A percentile compares a stretch with the other conserved stretches of the same genome.
These are phyloP conservation scores for Protonibea diacanthus DNA, from an alignment of 2,797 vertebrate species.

Conservation along the genomic window DNA sequence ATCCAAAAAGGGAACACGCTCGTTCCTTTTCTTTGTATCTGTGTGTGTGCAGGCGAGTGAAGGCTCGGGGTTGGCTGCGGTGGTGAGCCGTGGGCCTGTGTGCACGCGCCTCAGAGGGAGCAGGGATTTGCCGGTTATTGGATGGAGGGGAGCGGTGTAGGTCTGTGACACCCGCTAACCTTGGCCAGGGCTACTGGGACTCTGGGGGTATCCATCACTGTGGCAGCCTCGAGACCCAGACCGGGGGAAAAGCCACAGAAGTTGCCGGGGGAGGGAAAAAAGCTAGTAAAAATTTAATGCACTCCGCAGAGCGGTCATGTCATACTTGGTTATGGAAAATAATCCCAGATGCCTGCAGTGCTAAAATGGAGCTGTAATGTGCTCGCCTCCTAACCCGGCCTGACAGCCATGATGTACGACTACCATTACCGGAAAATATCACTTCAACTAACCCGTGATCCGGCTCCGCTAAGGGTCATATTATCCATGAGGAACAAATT, in stretches of 20 bases:
- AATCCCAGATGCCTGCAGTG: slow-evolving; percentile 99
- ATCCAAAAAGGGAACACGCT: slow-evolving; percentile 14
- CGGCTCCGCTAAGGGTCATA: slow-evolving; percentile 99
- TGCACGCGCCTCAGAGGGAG: slow-evolving; percentile 66
- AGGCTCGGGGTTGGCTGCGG: slow-evolving; percentile 14
- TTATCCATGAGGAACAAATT: slow-evolving; percentile 99
- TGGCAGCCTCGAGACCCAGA: slow-evolving; percentile 87
- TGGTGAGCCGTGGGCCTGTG: slow-evolving; percentile 23
- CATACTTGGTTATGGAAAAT: slow-evolving; percentile 99
- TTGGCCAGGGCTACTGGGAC: slow-evolving; percentile 89
- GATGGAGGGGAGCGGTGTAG: slow-evolving; percentile 81
- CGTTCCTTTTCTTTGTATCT: slow-evolving; percentile 16
- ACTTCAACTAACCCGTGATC: slow-evolving; percentile 99
- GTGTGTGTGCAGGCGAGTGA: slow-evolving; percentile 17
- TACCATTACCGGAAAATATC: slow-evolving; percentile 99
- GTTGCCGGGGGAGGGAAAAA: slow-evolving; percentile 87
- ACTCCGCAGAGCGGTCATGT: slow-evolving; percentile 99
- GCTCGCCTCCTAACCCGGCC: slow-evolving; percentile 99
- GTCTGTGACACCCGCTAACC: slow-evolving; percentile 88
- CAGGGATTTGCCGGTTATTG: slow-evolving; percentile 80
- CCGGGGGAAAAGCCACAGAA: slow-evolving; percentile 86
- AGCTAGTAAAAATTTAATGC: slow-evolving; percentile 99
- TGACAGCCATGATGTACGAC: slow-evolving; percentile 99
- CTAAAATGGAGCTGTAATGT: slow-evolving; percentile 99
- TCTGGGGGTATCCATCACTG: slow-evolving; percentile 89